Evolutionary conservation across 2,797 vertebrate genomes (phyloP).

Genomic region (Gallinago stenura): DNA sequence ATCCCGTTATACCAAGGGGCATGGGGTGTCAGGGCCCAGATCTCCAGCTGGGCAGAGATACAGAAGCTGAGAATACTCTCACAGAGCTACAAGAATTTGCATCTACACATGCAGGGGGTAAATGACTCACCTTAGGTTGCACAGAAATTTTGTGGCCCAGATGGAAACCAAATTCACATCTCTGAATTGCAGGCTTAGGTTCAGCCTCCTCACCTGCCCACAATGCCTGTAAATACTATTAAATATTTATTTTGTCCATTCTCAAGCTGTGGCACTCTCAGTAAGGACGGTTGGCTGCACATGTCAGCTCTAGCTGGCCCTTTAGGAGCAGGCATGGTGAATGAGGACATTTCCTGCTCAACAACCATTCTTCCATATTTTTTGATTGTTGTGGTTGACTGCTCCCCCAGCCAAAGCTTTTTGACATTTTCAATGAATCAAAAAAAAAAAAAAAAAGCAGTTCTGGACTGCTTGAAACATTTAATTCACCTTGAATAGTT

Average conservation of each 20-base stretch:
- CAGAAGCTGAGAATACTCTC: neutral
- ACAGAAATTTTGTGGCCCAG: neutral
- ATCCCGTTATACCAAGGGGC: neutral
- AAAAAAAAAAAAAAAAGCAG: neutral
- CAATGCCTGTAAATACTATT: neutral
- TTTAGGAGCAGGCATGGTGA: neutral
- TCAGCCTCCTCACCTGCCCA: neutral
- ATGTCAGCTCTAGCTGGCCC: neutral
- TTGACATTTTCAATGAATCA: neutral
- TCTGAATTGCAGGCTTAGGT: neutral
- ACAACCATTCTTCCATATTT: neutral
- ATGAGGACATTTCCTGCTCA: neutral
- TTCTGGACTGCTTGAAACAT: neutral
- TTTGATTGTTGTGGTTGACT: neutral
- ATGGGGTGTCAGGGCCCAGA: neutral
- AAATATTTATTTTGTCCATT: neutral
- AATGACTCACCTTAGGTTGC: neutral
- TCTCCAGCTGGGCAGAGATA: neutral
- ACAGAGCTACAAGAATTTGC: neutral
- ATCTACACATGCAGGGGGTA: neutral
- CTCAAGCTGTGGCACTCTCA: neutral
- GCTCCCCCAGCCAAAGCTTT: neutral
- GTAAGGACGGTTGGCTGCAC: neutral
- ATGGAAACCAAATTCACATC: neutral
- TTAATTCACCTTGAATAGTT: constrained; percentile 30